Evolutionary conservation across 2,113 vertebrate genomes (phyloP).

Genomic region (Amblyornis subalaris): DNA sequence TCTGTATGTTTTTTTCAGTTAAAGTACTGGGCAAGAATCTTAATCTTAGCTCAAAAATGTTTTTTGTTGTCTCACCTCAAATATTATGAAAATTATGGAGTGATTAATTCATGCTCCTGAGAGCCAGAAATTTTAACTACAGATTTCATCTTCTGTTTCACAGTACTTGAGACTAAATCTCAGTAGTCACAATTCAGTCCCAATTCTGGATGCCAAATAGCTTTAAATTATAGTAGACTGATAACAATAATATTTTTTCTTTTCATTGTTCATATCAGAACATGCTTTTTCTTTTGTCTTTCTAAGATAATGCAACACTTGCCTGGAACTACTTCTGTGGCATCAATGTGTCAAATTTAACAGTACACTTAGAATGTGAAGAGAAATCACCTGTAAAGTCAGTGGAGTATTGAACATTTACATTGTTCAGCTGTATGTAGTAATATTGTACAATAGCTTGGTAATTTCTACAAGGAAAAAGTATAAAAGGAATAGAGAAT

Average conservation of each 20-base stretch:
- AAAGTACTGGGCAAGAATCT: not conserved
- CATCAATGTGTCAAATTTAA: not conserved
- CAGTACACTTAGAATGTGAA: not conserved
- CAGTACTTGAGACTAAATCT: not conserved
- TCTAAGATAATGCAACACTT: not conserved
- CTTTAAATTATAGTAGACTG: not conserved
- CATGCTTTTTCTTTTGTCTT: not conserved
- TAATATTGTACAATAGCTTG: not conserved
- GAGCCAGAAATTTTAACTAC: not conserved
- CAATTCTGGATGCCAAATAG: not conserved
- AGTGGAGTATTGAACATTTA: not conserved
- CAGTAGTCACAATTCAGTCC: not conserved
- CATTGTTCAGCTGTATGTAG: not conserved
- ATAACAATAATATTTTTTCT: not conserved
- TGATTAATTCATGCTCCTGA: not conserved
- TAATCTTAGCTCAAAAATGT: not conserved
- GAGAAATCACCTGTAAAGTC: not conserved
- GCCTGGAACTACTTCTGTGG: not conserved
- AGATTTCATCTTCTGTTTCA: not conserved
- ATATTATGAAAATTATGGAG: not conserved
- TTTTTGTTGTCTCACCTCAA: not conserved
- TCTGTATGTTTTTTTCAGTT: not conserved
- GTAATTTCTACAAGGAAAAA: not conserved
- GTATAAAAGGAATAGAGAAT: not conserved
- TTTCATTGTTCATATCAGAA: not conserved